Evolutionary conservation across 2,113 vertebrate genomes (phyloP), one percentile per base, ranked within the genome.

Genomic region (Tylochromis polylepis): DNA sequence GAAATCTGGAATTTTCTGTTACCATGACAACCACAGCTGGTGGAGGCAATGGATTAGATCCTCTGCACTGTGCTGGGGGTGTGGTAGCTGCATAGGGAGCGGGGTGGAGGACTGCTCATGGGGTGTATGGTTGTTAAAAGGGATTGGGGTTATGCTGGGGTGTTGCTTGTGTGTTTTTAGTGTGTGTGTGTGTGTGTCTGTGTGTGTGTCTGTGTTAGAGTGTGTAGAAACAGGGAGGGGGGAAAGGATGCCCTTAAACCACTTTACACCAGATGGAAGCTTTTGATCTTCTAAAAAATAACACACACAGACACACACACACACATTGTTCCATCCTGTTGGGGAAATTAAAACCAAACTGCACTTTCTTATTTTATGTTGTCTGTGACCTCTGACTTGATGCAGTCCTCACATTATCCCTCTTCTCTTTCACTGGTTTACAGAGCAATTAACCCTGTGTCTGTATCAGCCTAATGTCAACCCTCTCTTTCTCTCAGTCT

Each of bases 1-100:
- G 78, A 77, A 70, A 89, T 86, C 81, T 85, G 93, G 92, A 90
- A 89, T 88, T 92, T 89, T 87, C 36, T 5, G 91, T 95, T 95
- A 91, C 95, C 91, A 94, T 95, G 92, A 91, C 94, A 89, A 96
- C 93, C 1, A n/a, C 92, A 91, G 89, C 70, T 3, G 83, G 93
- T 91, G 88, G 82, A 88, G 77, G 90, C 89, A 93, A 87, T 86
- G 83, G 89, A 93, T 94, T 92, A 85, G 86, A 83, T 89, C 62
- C 81, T 91, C 75, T 85, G 79, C 81, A 57, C 84, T 75, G 79
- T 90, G 65, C 46, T 85, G 86, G 84, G 85, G 80, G 72, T 86
- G 90, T 88, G 88, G 90, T 36, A 79, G 87, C 82, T 88, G 81
- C 58, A 84, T 88, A 82, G 77, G 59, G 57, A 75, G 22, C 78